Conservation (phyloP, 2,797 vertebrate genomes). For the Falco cherrug region DNA sequence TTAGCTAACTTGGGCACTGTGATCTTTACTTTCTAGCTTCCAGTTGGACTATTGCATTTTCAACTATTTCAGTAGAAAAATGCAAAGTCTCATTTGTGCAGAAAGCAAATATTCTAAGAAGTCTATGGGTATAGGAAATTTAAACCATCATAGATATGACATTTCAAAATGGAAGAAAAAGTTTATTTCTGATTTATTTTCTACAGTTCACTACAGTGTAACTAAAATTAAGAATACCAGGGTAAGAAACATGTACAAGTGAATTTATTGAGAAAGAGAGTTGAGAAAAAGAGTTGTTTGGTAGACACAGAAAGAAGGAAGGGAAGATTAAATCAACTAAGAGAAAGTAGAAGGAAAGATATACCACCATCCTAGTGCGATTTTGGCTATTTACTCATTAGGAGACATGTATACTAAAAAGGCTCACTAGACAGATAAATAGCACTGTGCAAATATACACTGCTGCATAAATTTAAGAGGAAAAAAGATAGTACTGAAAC, state of each 20-base stretch:
- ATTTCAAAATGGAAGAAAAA: not conserved
- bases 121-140: not conserved
- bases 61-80: not conserved
- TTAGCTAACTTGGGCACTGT: not conserved
- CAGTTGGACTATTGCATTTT: not conserved
- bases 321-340: not conserved
- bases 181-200: not conserved
- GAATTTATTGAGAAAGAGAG: not conserved
- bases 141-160: not conserved
- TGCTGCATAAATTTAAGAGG: slow-evolving; percentile 21
- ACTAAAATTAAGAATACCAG: not conserved
- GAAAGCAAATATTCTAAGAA: not conserved
- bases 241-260: not conserved
- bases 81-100: not conserved
- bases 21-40: not conserved
- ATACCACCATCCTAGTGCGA: not conserved
- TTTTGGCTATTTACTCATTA: slow-evolving; percentile 20
- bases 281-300: not conserved
- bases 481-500: slow-evolving; percentile 41
- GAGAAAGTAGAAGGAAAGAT: not conserved
- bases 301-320: not conserved
- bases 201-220: not conserved
- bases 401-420: not conserved
- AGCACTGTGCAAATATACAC: not conserved
- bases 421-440: not conserved